phyloP scores from a whole-genome alignment of 2,888 invertebrate genomes.

The Pantelozetes paolii region DNA sequence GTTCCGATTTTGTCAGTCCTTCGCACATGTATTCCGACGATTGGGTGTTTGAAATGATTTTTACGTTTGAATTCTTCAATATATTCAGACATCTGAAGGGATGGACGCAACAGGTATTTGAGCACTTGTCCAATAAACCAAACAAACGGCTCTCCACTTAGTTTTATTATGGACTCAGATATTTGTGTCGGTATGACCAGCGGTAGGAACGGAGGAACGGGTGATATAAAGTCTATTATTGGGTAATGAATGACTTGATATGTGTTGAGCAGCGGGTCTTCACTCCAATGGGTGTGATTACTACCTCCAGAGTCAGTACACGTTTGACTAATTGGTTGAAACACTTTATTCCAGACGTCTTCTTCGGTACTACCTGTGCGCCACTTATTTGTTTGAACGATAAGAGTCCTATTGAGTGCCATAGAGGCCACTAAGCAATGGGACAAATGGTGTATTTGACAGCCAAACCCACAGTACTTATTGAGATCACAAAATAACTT shows the following conservation, averaged over 20 bases:
- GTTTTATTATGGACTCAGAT: constrained; percentile 64
- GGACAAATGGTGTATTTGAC: constrained; percentile 93
- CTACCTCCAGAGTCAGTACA: constrained; percentile 66
- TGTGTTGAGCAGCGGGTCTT: constrained; percentile 54
- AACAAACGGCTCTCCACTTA: constrained; percentile 90
- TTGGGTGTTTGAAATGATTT: constrained; percentile 46
- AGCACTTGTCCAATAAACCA: constrained; percentile 99
- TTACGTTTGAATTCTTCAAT: constrained; percentile 45
- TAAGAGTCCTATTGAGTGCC: constrained; percentile 83
- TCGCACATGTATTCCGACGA: constrained; percentile 57
- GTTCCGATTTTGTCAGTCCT: constrained; percentile 78
- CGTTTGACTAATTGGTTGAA: constrained; percentile 79
- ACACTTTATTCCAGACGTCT: constrained; percentile 89
- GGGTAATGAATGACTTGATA: constrained; percentile 87
- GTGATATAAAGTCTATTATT: constrained; percentile 87
- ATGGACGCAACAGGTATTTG: constrained; percentile 71
- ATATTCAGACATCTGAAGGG: constrained; percentile 43
- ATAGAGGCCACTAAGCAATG: constrained; percentile 96
- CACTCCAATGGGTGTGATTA: constrained; percentile 68
- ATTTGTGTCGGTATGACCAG: constrained; percentile 87
- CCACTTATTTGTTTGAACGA: constrained; percentile 92
- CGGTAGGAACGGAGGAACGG: constrained; percentile 79
- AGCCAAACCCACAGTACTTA: constrained; percentile 98
- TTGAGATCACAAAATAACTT: constrained; percentile 91
- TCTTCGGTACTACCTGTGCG: constrained; percentile 44